Percentiles rank a stretch among this genome's conserved stretches.
phyloP scores from a whole-genome alignment of 1,140 invertebrate genomes.

The Steinernema khuongi region DNA sequence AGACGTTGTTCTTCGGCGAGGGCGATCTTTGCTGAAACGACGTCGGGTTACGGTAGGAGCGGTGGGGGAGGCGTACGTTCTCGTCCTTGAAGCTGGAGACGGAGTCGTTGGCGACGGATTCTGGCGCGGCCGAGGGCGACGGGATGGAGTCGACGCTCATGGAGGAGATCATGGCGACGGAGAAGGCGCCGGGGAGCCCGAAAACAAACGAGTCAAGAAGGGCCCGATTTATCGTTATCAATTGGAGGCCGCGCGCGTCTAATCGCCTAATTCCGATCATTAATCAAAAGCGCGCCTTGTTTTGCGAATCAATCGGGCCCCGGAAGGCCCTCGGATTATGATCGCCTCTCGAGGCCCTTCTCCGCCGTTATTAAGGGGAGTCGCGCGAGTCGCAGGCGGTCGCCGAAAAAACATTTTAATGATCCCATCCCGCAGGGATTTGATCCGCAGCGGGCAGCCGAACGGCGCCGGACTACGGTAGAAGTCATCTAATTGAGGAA shows the following conservation, averaged over 20 bases:
- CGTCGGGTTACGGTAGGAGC: background rate
- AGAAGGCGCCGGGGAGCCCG: background rate
- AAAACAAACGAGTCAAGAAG: conserved; percentile 2
- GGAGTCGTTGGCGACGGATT: conserved; percentile 4
- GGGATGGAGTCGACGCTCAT: background rate
- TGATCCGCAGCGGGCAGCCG: background rate
- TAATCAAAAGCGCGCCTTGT: conserved; percentile 6
- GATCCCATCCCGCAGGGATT: conserved; percentile 9
- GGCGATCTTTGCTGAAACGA: background rate
- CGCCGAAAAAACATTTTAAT: conserved; percentile 12
- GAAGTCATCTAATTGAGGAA: background rate
- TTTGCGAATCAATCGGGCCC: conserved; percentile 6
- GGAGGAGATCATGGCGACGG: background rate
- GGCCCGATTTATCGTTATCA: conserved; percentile 1
- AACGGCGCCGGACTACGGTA: background rate
- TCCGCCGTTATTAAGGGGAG: conserved; percentile 7
- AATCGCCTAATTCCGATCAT: conserved; percentile 16
- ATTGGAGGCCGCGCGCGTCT: background rate
- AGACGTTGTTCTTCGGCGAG: background rate
- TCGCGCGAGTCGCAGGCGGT: background rate
- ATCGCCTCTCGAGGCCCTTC: background rate
- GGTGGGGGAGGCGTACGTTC: background rate
- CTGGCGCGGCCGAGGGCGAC: background rate
- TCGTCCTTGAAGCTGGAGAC: background rate
- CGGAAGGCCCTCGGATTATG: background rate